Conservation (phyloP, 2,797 vertebrate genomes). For the Sciurus vulgaris region DNA sequence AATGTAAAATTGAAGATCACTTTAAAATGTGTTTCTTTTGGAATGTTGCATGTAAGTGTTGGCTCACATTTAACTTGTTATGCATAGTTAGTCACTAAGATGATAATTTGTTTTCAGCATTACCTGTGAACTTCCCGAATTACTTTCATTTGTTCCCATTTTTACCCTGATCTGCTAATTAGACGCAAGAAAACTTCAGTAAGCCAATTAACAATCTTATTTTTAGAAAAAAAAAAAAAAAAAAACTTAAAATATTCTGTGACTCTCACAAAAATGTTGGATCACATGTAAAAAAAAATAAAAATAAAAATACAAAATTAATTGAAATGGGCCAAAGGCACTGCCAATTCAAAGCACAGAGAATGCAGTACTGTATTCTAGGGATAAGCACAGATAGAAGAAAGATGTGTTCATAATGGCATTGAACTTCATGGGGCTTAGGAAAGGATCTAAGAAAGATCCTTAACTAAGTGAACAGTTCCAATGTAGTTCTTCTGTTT, state of each 20-base stretch:
- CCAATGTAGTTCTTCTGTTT: not conserved
- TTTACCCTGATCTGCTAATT: slow-evolving; percentile 65
- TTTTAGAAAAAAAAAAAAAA: not conserved
- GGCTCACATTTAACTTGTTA: slow-evolving; percentile 46
- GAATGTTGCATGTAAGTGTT: not conserved
- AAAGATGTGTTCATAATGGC: not conserved
- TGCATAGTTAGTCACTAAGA: not conserved
- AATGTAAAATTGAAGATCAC: slow-evolving; percentile 13
- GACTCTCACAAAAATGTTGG: not conserved
- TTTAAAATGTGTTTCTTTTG: slow-evolving; percentile 28
- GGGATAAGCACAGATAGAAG: not conserved
- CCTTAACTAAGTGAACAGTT: not conserved
- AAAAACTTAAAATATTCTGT: slow-evolving; percentile 33
- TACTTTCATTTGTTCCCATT: slow-evolving; percentile 57
- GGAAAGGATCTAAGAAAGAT: not conserved
- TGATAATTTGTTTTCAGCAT: slow-evolving; percentile 60
- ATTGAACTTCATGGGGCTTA: not conserved
- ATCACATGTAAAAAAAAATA: not conserved
- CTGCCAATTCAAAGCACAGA: not conserved
- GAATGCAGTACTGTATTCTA: not conserved
- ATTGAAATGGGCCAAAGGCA: slow-evolving; percentile 4
- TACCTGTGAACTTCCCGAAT: slow-evolving; percentile 58
- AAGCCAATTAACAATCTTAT: slow-evolving; percentile 18
- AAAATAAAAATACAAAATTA: slow-evolving; percentile 29
- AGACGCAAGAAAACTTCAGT: slow-evolving; percentile 28